Conservation (phyloP, 2,113 vertebrate species). For the Scomber japonicus region DNA sequence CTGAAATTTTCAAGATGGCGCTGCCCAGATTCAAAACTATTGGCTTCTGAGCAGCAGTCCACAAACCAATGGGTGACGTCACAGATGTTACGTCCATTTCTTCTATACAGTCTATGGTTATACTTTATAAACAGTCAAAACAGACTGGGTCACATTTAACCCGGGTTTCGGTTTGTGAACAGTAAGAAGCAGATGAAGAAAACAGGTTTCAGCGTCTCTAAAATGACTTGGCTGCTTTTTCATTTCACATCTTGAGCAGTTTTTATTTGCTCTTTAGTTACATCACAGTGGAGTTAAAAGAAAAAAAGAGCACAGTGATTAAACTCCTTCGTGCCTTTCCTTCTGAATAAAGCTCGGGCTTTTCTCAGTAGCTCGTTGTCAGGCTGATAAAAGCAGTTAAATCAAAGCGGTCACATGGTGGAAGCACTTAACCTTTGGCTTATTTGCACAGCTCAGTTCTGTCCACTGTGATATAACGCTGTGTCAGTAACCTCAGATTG, state of each 20-base stretch:
- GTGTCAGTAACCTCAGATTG: conserved; percentile 33
- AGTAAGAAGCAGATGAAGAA: too few relatives aligned
- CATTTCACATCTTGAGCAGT: not conserved
- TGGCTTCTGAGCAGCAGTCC: too few relatives aligned
- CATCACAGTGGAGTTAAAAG: not conserved
- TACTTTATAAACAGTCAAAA: too few relatives aligned
- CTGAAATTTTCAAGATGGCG: too few relatives aligned
- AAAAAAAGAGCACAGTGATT: too few relatives aligned
- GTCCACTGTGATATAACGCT: conserved; percentile 38
- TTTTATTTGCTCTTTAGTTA: not conserved
- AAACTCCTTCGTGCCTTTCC: not conserved
- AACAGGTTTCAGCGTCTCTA: too few relatives aligned
- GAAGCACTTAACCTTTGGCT: conserved; percentile 43
- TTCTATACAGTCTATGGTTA: too few relatives aligned
- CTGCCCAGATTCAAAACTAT: too few relatives aligned
- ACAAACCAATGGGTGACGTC: too few relatives aligned
- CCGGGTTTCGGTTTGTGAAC: too few relatives aligned
- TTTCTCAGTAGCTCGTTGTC: not conserved
- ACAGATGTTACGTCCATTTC: too few relatives aligned
- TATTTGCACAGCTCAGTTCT: conserved; percentile 49
- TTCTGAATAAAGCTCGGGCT: not conserved
- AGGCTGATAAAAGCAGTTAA: conserved; percentile 27
- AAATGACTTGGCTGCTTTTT: not conserved
- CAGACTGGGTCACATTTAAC: too few relatives aligned
- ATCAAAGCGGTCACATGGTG: conserved; percentile 13